Evolutionary conservation across 2,113 vertebrate genomes (phyloP), one percentile per base, ranked within the genome.

Genomic region (Chionis minor): DNA sequence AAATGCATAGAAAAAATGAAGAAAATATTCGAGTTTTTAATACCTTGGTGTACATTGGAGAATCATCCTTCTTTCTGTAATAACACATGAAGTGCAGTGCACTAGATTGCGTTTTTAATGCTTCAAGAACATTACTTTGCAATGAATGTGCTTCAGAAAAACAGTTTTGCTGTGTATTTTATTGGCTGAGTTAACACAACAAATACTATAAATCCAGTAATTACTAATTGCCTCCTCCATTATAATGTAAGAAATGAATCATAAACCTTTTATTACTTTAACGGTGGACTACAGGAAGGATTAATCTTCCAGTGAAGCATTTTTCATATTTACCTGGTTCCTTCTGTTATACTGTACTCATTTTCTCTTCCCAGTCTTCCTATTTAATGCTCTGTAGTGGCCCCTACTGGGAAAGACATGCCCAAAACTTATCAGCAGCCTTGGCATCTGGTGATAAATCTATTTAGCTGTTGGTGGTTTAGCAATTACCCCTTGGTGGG

Each of bases 171-270:
- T 89, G 71, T 94, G 91, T 93, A 90, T 96, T 97, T 98, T 97
- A 98, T 94, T 98, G 97, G 97, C 94, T 97, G 97, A 97, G 95
- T 98, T 98, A 98, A 97, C 96, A 98, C 95, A 98, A 98, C 97
- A 98, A 98, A 98, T 95, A 98, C 92, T 97, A 95, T 98, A 98
- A 98, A 97, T 98, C 97, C 97, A 97, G 96, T 97, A 97, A 98
- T 98, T 97, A 97, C 98, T 98, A 98, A 98, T 98, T 98, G 97
- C 97, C 97, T 98, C 97, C 96, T 97, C 97, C 97, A 97, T 98
- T 98, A 98, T 98, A 97, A 97, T 95, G 96, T 96, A 97, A 97
- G 97, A 98, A 98, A 98, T 98, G 97, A 98, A 98, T 97, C 98
- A 98, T 97, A 98, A 97, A 96, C 93, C 95, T 97, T 98, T 98